Base-by-base conservation (phyloP, 2,888 invertebrate genomes). In the Lysandra bellargus region DNA sequence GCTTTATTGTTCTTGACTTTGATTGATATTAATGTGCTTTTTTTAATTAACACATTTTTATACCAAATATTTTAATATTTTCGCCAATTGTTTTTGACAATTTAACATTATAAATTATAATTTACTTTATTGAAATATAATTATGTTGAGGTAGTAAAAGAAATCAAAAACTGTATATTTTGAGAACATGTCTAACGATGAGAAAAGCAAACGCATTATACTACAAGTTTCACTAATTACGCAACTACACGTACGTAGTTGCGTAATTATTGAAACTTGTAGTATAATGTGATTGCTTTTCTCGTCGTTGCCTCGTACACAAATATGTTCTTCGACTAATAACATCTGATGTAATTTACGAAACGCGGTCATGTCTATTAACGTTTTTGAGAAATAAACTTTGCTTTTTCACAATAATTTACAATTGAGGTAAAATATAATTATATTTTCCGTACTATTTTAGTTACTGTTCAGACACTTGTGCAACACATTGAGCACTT, bases 401-500 rank as follows among this genome's bases (percentile, higher is more conserved):
- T 73, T 7, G 23, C 61, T n/a, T 23, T 23, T 4, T 61, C 23
- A 2, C 23, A 6, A 1, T 0, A 61, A 61, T 23, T 23, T 61
- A 61, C 6, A 5, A 23, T 23, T 2, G 2, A 61, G 2, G 5
- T n/a, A 23, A 61, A 2, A 61, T 7, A 23, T 6, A 61, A 2
- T 61, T 61, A 23, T 6, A 61, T 23, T 61, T 61, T 23, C 9
- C 37, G 4, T 14, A 17, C 49, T 53, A 33, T 72, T 92, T 89
- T 81, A 89, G 92, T 91, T 86, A 79, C 84, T 85, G 82, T 80
- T 86, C 33, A 82, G 85, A 82, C 86, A 37, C 84, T 91, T 9
- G 79, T 90, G 79, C 84, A 88, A 77, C 88, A 90, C 78, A 89
- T 93, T 40, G 89, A 92, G 78, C 87, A 90, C 82, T 92, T 90